These are phyloP conservation scores for Clistopyga incitator DNA, from an alignment of 2,888 invertebrate species.

Conservation along the genomic window DNA sequence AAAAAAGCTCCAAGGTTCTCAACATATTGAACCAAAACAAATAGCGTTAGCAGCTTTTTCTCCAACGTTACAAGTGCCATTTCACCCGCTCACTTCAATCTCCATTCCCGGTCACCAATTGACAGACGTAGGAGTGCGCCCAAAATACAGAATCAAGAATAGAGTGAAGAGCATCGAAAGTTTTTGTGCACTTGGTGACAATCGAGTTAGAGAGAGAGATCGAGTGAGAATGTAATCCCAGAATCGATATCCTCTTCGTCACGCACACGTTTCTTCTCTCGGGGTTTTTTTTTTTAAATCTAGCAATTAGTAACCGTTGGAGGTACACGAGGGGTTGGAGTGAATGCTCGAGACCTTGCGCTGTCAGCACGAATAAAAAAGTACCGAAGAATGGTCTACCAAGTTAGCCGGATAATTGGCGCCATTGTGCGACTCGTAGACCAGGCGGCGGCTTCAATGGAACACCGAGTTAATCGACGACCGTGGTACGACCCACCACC, in stretches of 20 bases:
- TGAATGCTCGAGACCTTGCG: slow-evolving; percentile 5
- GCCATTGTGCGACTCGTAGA: slow-evolving; percentile 28
- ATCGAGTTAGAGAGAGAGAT: slow-evolving; percentile 15
- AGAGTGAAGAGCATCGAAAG: slow-evolving; percentile 8
- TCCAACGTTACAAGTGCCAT: slow-evolving; percentile 13
- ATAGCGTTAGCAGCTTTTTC: slow-evolving; percentile 1
- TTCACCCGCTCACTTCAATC: not conserved
- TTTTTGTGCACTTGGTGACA: slow-evolving; percentile 1
- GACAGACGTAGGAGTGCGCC: not conserved
- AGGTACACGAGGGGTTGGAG: not conserved
- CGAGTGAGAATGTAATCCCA: slow-evolving; percentile 21
- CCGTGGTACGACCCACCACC: not conserved
- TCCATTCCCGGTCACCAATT: not conserved
- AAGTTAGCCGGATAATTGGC: slow-evolving; percentile 40
- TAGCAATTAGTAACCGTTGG: slow-evolving; percentile 11
- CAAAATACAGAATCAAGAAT: slow-evolving; percentile 18
- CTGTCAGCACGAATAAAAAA: slow-evolving; percentile 26
- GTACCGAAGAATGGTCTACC: slow-evolving; percentile 9
- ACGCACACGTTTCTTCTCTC: not conserved
- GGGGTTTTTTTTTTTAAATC: slow-evolving; percentile 12
- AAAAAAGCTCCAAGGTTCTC: not conserved
- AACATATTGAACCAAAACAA: slow-evolving; percentile 15
- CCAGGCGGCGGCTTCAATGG: slow-evolving; percentile 10
- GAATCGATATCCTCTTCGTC: slow-evolving; percentile 25
- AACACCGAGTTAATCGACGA: slow-evolving; percentile 42